A percentile compares a stretch with the other conserved stretches of the same genome.
These are phyloP conservation scores for Meteorus sp. DNA, from an alignment of 1,140 invertebrate genomes.

Conservation along the genomic window DNA sequence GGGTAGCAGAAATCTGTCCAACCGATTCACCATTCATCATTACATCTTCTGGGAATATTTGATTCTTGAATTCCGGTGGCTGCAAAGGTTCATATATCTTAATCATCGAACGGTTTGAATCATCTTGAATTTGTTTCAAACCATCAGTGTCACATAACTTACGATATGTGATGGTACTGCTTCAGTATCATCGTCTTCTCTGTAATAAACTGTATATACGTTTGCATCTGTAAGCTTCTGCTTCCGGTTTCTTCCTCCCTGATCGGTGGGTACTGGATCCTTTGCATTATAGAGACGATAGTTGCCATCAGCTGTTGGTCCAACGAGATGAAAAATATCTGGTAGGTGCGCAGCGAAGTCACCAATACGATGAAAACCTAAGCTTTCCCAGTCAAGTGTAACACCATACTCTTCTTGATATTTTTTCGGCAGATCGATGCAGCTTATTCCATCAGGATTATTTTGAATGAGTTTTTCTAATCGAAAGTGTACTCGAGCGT, in stretches of 20 bases:
- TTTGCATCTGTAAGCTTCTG: conserved; percentile 15
- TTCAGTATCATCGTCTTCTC: conserved; percentile 21
- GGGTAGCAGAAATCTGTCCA: conserved; percentile 35
- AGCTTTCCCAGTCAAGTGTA: conserved; percentile 40
- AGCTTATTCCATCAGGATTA: conserved; percentile 49
- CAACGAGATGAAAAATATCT: conserved; percentile 42
- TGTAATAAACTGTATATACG: conserved; percentile 28
- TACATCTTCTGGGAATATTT: conserved; percentile 37
- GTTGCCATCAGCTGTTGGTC: conserved; percentile 31
- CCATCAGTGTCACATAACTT: conserved; percentile 25
- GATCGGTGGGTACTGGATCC: conserved; percentile 10
- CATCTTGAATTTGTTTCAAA: neutral
- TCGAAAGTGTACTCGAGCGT: conserved; percentile 35
- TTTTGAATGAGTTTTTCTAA: conserved; percentile 45
- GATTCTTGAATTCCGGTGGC: conserved; percentile 27
- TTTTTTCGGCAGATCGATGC: conserved; percentile 41
- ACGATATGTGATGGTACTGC: conserved; percentile 39
- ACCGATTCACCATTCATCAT: conserved; percentile 42
- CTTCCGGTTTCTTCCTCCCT: neutral
- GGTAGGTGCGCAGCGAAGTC: conserved; percentile 44
- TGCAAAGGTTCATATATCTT: conserved; percentile 24
- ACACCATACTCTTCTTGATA: conserved; percentile 44
- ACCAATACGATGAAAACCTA: conserved; percentile 45
- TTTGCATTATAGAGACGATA: conserved; percentile 41
- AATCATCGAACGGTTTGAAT: neutral